Evolutionary conservation across 2,113 vertebrate species (phyloP).

Genomic region (Serranochromis macrocephalus): DNA sequence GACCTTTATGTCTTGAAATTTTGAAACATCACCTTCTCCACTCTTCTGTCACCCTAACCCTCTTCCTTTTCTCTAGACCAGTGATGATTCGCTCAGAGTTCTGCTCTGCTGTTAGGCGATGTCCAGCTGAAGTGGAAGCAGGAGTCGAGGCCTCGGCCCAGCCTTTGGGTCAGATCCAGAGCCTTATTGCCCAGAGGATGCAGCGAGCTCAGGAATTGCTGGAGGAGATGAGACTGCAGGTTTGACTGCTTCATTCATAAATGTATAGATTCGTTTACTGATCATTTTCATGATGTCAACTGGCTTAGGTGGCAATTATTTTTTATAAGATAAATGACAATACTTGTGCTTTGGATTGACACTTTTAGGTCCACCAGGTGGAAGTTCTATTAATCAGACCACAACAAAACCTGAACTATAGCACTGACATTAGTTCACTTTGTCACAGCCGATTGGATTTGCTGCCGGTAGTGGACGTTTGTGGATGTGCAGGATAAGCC

Average conservation of each 20-base stretch:
- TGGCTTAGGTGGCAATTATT: not conserved
- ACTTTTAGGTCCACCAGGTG: not conserved
- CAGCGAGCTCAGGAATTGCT: slow-evolving; percentile 93
- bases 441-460: not conserved
- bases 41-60: not conserved
- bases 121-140: slow-evolving; percentile 66
- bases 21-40: not conserved
- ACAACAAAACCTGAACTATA: not conserved
- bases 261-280: not conserved
- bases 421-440: not conserved
- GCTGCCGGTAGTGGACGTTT: not conserved
- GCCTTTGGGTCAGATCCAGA: slow-evolving; percentile 80
- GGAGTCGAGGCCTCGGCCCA: slow-evolving; percentile 33
- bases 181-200: slow-evolving; percentile 88
- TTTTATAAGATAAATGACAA: not conserved
- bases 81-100: slow-evolving; percentile 45
- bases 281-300: not conserved
- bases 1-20: not conserved
- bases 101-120: slow-evolving; percentile 26
- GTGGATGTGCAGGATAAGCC: not conserved
- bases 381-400: not conserved
- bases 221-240: slow-evolving; percentile 82
- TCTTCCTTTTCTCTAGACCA: slow-evolving; percentile 2
- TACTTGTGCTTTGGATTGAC: not conserved
- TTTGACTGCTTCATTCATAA: not conserved